Evolutionary conservation across 2,888 invertebrate species (phyloP).

Genomic region (Homarus gammarus): DNA sequence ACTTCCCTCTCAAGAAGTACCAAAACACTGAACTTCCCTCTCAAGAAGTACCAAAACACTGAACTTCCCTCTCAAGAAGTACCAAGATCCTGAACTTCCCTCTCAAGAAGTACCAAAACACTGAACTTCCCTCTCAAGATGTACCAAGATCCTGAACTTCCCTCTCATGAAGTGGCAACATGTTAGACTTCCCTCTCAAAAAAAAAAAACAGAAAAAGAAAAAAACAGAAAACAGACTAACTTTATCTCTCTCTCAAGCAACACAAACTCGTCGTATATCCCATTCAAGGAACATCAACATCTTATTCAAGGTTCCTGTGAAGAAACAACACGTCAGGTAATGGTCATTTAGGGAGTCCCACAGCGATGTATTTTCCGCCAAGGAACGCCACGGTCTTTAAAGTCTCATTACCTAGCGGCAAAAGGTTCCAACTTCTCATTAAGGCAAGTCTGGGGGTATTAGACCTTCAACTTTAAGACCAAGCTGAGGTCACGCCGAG

Average conservation of each 20-base stretch:
- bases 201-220: no score
- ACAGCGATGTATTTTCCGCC: conserved; percentile 29
- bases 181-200: no score
- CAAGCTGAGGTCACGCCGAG: conserved; percentile 2
- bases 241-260: background rate
- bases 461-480: conserved; percentile 40
- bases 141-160: no score
- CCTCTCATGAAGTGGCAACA: no score
- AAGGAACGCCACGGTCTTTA: conserved; percentile 43
- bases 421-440: conserved; percentile 37
- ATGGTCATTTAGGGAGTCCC: conserved; percentile 51
- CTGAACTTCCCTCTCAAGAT: no score
- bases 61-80: no score
- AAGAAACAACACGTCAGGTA: conserved; percentile 40
- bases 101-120: no score
- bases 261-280: conserved; percentile 23
- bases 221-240: background rate
- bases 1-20: no score
- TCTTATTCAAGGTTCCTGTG: conserved; percentile 13
- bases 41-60: background rate
- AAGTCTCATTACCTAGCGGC: conserved; percentile 48
- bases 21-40: no score
- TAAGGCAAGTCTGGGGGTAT: conserved; percentile 28
- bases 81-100: no score
- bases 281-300: conserved; percentile 23